These are phyloP conservation scores for Meloidogyne floridensis DNA, from an alignment of 1,140 invertebrate species.

Conservation along the genomic window DNA sequence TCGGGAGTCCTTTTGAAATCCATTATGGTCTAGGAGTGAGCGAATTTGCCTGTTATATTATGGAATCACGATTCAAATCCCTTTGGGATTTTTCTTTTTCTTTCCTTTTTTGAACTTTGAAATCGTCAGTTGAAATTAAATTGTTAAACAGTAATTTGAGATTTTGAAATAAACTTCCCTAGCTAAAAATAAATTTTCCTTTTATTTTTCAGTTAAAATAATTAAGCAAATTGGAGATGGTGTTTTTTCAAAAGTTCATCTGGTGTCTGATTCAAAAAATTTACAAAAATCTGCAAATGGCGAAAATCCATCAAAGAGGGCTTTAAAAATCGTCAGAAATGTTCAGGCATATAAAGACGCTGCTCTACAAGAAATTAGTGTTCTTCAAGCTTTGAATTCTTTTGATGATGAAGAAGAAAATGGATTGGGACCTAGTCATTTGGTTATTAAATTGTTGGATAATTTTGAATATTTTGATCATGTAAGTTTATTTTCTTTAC, in stretches of 20 bases:
- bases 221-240: neutral
- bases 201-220: neutral
- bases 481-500: constrained; percentile 70
- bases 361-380: neutral
- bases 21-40: too few species aligned
- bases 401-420: neutral
- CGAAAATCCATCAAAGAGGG: neutral
- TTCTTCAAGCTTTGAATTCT: neutral
- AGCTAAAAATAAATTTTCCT: neutral
- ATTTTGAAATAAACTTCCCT: too few species aligned
- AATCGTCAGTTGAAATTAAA: too few species aligned
- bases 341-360: neutral
- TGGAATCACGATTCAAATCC: too few species aligned
- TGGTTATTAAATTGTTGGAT: constrained; percentile 66
- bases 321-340: constrained; percentile 3
- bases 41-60: too few species aligned
- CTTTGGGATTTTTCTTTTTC: too few species aligned
- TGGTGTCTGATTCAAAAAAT: neutral
- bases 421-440: neutral
- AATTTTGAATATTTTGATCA: constrained; percentile 99
- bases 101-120: too few species aligned
- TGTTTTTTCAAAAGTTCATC: neutral
- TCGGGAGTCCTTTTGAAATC: too few species aligned
- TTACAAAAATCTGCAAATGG: neutral
- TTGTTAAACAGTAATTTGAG: too few species aligned